These are phyloP conservation scores for Drosophila helvetica DNA, from an alignment of 2,888 invertebrate species.

Conservation along the genomic window DNA sequence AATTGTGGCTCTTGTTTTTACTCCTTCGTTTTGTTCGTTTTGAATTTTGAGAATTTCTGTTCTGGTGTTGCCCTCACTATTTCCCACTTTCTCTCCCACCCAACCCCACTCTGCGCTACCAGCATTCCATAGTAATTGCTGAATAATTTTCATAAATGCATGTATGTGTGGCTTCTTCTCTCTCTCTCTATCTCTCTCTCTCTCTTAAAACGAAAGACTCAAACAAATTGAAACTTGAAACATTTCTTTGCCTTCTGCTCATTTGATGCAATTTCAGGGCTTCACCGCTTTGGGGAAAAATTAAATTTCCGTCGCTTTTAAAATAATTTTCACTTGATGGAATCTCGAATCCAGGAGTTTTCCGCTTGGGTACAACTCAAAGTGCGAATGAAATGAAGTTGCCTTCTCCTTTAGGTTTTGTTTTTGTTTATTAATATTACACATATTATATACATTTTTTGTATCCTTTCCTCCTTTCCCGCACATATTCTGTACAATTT, in stretches of 20 bases:
- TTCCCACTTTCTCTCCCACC: too few relatives aligned
- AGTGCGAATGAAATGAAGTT: neutral
- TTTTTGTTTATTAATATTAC: too few relatives aligned
- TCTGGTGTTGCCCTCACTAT: too few relatives aligned
- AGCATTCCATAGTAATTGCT: constrained; percentile 39
- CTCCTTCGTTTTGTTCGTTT: too few relatives aligned
- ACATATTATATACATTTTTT: too few relatives aligned
- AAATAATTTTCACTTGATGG: constrained; percentile 31
- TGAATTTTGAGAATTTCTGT: too few relatives aligned
- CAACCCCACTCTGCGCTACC: neutral
- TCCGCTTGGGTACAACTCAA: neutral
- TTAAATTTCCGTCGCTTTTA: constrained; percentile 28
- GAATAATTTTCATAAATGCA: constrained; percentile 35
- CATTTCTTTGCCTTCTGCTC: neutral
- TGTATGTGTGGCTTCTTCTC: neutral
- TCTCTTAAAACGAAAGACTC: neutral
- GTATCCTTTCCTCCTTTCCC: too few relatives aligned
- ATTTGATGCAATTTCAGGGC: constrained; percentile 8
- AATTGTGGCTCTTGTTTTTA: too few relatives aligned
- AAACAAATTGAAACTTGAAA: neutral
- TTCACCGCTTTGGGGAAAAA: constrained; percentile 2
- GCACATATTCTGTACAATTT: too few relatives aligned
- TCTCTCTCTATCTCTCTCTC: neutral
- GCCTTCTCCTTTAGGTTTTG: neutral
- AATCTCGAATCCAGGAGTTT: constrained; percentile 26